A percentile compares a stretch with the other conserved stretches of the same genome.
Evolutionary conservation across 2,888 invertebrate genomes (phyloP).

Genomic region (Cremastinae sp.): DNA sequence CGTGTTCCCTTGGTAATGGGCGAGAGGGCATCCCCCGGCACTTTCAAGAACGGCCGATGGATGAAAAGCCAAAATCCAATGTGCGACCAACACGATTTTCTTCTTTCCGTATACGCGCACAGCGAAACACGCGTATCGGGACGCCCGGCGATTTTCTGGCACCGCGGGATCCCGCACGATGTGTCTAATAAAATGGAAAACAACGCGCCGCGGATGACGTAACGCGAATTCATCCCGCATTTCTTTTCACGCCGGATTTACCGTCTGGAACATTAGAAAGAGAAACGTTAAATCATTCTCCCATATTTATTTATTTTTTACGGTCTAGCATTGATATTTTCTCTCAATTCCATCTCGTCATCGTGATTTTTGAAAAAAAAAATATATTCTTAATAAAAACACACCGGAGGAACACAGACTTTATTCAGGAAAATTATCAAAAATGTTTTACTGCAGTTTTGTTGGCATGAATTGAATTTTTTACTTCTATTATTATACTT

Average conservation of each 20-base stretch:
- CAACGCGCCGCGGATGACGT: slow-evolving; percentile 4
- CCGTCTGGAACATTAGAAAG: not conserved
- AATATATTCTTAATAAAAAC: too few relatives aligned
- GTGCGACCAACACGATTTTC: slow-evolving; percentile 1
- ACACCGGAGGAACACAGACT: too few relatives aligned
- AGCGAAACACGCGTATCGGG: too few relatives aligned
- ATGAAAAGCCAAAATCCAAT: slow-evolving; percentile 49
- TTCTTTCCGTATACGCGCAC: too few relatives aligned
- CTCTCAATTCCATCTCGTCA: too few relatives aligned
- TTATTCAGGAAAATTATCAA: too few relatives aligned
- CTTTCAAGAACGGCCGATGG: slow-evolving; percentile 32
- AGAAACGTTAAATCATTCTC: slow-evolving; percentile 6
- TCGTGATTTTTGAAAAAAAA: too few relatives aligned
- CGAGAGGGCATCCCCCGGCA: slow-evolving; percentile 19
- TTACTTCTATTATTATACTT: too few relatives aligned
- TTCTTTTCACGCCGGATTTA: slow-evolving; percentile 33
- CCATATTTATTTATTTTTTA: not conserved
- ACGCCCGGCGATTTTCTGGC: not conserved
- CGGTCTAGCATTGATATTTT: too few relatives aligned
- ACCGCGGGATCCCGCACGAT: slow-evolving; percentile 13
- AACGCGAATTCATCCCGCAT: slow-evolving; percentile 26
- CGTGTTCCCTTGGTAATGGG: slow-evolving; percentile 26
- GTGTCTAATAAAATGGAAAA: slow-evolving; percentile 49
- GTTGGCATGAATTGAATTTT: too few relatives aligned
- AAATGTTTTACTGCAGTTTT: too few relatives aligned